Conservation (phyloP, 2,888 invertebrate genomes). For the Cancer borealis region DNA sequence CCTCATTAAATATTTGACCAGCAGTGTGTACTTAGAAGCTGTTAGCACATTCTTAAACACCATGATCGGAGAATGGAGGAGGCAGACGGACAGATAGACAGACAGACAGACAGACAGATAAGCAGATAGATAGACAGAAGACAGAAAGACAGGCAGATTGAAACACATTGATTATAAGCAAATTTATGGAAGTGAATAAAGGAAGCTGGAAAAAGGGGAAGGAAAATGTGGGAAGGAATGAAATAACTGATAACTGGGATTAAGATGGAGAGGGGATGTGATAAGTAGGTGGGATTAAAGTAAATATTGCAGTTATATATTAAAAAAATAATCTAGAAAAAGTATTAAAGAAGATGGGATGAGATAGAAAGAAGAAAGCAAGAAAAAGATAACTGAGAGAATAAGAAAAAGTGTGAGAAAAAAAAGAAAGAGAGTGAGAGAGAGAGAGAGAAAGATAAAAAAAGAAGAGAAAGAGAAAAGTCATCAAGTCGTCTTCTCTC, state of each 20-base stretch:
- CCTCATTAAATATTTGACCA: too few species aligned
- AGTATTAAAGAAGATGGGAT: not conserved
- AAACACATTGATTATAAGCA: too few species aligned
- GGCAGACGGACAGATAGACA: not conserved
- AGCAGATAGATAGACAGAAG: not conserved
- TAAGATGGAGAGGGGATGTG: not conserved
- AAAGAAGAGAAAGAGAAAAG: too few species aligned
- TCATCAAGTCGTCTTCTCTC: not conserved
- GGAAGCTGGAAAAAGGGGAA: not conserved
- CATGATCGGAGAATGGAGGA: not conserved
- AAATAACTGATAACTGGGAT: not conserved
- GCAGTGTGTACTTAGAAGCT: too few species aligned
- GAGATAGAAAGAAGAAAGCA: not conserved
- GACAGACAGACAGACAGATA: not conserved
- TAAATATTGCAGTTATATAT: not conserved
- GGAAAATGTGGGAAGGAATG: not conserved
- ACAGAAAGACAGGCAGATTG: not conserved
- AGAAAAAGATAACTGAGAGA: too few species aligned
- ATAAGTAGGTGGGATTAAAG: not conserved
- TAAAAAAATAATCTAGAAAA: not conserved
- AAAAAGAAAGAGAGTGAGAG: not conserved
- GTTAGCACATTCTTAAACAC: not conserved
- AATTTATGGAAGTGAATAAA: not conserved
- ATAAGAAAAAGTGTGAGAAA: too few species aligned
- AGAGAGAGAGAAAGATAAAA: not conserved